These are phyloP conservation scores for Drosophila trapezifrons DNA, from an alignment of 1,140 invertebrate genomes.

Conservation along the genomic window DNA sequence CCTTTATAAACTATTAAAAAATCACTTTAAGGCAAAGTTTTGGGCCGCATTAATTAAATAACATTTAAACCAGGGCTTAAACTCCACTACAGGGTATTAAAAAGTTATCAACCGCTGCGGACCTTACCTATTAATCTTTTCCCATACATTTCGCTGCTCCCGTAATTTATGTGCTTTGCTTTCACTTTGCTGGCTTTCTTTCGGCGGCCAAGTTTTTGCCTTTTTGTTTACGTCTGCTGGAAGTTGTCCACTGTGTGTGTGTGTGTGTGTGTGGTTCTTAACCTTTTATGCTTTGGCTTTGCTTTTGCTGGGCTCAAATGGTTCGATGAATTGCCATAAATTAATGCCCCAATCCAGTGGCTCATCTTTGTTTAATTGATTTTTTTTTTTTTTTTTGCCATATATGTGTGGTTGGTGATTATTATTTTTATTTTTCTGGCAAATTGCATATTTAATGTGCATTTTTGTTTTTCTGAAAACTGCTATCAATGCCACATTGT, in stretches of 20 bases:
- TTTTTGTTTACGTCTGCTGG: conserved; percentile 62
- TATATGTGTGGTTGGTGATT: conserved; percentile 21
- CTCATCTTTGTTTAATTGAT: conserved; percentile 45
- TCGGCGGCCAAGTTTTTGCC: conserved; percentile 24
- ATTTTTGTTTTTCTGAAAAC: conserved; percentile 20
- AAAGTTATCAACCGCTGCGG: conserved; percentile 6
- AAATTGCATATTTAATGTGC: conserved; percentile 32
- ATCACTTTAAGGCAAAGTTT: neutral
- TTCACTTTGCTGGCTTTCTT: conserved; percentile 40
- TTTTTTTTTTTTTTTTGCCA: conserved; percentile 37
- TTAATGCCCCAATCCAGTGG: conserved; percentile 27
- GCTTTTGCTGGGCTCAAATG: conserved; percentile 36
- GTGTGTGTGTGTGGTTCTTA: conserved; percentile 16
- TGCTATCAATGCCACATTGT: conserved; percentile 53
- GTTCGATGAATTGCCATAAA: conserved; percentile 49
- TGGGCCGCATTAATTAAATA: neutral
- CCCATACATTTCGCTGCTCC: conserved; percentile 9
- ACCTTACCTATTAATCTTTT: conserved; percentile 2
- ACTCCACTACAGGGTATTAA: conserved; percentile 18
- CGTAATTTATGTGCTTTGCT: conserved; percentile 61
- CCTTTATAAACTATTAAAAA: too few species aligned
- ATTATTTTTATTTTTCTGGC: conserved; percentile 16
- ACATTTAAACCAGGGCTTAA: neutral
- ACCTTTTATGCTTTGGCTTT: conserved; percentile 12
- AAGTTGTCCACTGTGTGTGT: conserved; percentile 27